Evolutionary conservation across 2,888 invertebrate species (phyloP).

Genomic region (Lycocerus yunnanus): DNA sequence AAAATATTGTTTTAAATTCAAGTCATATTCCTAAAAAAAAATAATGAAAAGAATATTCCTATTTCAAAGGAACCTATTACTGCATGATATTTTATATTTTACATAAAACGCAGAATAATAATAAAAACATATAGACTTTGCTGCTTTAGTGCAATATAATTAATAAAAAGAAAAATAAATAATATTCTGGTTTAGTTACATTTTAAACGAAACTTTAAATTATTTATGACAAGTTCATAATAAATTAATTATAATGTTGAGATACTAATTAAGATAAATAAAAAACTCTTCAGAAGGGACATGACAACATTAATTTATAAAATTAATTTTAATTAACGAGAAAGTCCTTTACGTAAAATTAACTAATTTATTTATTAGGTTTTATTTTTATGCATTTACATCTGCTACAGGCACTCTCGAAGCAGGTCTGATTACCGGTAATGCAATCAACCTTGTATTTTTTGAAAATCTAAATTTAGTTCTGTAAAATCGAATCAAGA

Average conservation of each 20-base stretch:
- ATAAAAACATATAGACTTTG: background rate
- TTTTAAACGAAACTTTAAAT: background rate
- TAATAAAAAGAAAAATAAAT: background rate
- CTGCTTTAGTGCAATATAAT: background rate
- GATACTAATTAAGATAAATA: background rate
- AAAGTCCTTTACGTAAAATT: background rate
- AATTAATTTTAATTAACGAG: background rate
- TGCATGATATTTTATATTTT: no score
- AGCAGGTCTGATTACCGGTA: background rate
- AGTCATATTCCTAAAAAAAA: no score
- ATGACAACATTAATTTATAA: background rate
- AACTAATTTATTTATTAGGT: no score
- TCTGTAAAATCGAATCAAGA: background rate
- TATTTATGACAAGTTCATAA: background rate
- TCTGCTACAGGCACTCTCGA: no score
- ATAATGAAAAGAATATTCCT: no score
- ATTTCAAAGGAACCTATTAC: no score
- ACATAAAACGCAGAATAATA: background rate
- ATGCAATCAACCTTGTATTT: background rate
- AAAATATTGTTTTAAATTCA: no score
- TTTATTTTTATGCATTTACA: no score
- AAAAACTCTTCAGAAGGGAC: background rate
- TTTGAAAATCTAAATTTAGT: background rate
- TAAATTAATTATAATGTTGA: background rate
- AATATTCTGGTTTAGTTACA: background rate